Percentiles rank a stretch among this genome's conserved stretches.
These are phyloP conservation scores for Drosophila fulvimacula DNA, from an alignment of 2,888 invertebrate species.

Conservation along the genomic window DNA sequence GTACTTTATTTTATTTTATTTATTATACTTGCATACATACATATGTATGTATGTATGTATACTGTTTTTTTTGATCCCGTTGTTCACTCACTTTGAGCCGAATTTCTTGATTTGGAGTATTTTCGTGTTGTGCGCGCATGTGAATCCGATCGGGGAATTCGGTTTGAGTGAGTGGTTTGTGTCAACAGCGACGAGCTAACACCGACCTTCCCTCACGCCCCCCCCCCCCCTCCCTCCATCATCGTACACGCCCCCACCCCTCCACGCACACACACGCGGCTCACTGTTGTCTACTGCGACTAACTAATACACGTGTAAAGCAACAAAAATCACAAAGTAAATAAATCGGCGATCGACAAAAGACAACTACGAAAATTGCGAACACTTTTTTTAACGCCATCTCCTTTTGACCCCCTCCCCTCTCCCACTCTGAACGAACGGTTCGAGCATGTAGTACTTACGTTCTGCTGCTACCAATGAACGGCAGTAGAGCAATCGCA, in stretches of 20 bases:
- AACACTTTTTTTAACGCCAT: conserved; percentile 51
- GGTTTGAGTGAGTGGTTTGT: conserved; percentile 54
- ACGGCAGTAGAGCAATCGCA: conserved; percentile 41
- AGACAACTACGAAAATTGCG: conserved; percentile 69
- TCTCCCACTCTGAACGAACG: background rate
- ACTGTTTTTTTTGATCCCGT: conserved; percentile 45
- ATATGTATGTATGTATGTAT: no score
- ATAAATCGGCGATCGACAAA: conserved; percentile 61
- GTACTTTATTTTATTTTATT: conserved; percentile 12
- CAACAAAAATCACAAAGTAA: conserved; percentile 35
- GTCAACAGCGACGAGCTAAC: conserved; percentile 40
- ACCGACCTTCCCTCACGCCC: conserved; percentile 25
- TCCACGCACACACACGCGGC: conserved; percentile 9
- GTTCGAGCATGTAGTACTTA: conserved; percentile 43
- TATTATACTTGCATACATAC: no score
- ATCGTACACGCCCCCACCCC: conserved; percentile 1
- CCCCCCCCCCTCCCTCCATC: no score
- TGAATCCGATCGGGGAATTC: conserved; percentile 34
- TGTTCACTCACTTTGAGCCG: conserved; percentile 50
- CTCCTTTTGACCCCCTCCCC: conserved; percentile 32
- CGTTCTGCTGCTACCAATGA: conserved; percentile 56
- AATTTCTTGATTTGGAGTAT: conserved; percentile 45
- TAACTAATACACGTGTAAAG: conserved; percentile 45
- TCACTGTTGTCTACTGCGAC: conserved; percentile 46
- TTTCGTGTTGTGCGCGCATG: conserved; percentile 42